These are phyloP conservation scores for Lagocephalus sceleratus DNA, from an alignment of 2,797 vertebrate genomes.

Conservation along the genomic window DNA sequence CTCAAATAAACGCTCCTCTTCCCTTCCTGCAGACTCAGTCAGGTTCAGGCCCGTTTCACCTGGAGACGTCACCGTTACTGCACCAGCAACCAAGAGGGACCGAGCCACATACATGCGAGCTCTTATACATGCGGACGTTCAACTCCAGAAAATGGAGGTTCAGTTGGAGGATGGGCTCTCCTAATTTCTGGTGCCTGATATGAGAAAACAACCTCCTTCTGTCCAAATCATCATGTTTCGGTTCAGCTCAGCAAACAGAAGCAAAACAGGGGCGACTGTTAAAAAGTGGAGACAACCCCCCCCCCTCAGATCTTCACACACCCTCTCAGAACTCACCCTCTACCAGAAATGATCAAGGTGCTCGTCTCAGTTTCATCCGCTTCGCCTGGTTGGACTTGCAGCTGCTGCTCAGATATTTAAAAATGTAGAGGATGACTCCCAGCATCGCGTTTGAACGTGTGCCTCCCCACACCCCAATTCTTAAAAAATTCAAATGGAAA, in stretches of 20 bases:
- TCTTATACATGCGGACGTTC: too few relatives aligned
- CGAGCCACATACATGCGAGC: too few relatives aligned
- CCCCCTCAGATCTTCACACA: constrained; percentile 11
- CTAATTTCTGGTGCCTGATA: constrained; percentile 1
- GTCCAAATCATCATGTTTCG: constrained; percentile 8
- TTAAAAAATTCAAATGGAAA: too few relatives aligned
- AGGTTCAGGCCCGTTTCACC: too few relatives aligned
- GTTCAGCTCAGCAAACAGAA: constrained; percentile 6
- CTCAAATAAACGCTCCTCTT: too few relatives aligned
- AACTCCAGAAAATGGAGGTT: too few relatives aligned
- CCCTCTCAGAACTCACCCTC: constrained; percentile 18
- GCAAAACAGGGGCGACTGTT: constrained; percentile 9
- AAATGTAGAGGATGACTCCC: constrained; percentile 37
- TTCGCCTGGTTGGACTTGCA: constrained; percentile 19
- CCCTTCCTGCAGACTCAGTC: too few relatives aligned
- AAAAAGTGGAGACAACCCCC: neutral
- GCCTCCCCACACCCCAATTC: neutral
- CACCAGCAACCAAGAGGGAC: too few relatives aligned
- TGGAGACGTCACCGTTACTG: too few relatives aligned
- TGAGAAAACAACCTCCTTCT: constrained; percentile 9
- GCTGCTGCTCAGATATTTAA: constrained; percentile 34
- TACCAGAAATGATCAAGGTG: constrained; percentile 10
- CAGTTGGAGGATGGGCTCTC: neutral
- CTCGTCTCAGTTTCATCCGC: neutral
- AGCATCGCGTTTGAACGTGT: constrained; percentile 11